Evolutionary conservation across 2,797 vertebrate species (phyloP).

Genomic region (Argyrosomus regius): DNA sequence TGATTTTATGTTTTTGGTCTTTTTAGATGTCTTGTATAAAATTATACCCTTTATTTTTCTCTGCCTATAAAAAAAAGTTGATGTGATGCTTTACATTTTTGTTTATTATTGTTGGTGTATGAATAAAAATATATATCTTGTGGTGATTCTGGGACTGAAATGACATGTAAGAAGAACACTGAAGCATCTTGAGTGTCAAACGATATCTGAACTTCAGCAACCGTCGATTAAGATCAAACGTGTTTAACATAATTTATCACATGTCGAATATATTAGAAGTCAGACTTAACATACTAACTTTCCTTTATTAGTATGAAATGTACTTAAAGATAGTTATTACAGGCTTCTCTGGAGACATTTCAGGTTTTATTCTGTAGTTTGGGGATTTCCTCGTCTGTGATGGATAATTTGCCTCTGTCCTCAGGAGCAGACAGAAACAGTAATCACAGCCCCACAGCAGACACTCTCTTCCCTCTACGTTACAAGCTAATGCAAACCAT

Average conservation of each 20-base stretch:
- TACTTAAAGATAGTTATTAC: not conserved
- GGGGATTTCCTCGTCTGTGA: slow-evolving; percentile 59
- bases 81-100: slow-evolving; percentile 79
- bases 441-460: slow-evolving; percentile 67
- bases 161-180: not conserved
- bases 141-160: slow-evolving; percentile 29
- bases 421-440: slow-evolving; percentile 50
- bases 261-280: not conserved
- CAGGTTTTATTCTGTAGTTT: slow-evolving; percentile 33
- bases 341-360: slow-evolving; percentile 7
- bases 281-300: not conserved
- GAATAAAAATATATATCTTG: slow-evolving; percentile 78
- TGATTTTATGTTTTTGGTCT: slow-evolving; percentile 62
- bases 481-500: slow-evolving; percentile 58
- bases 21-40: slow-evolving; percentile 75
- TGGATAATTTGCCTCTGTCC: slow-evolving; percentile 48
- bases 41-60: slow-evolving; percentile 70
- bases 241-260: not conserved
- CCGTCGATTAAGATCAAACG: not conserved
- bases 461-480: slow-evolving; percentile 49
- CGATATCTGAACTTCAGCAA: slow-evolving; percentile 1
- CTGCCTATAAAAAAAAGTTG: slow-evolving; percentile 73
- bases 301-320: slow-evolving; percentile 4
- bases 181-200: slow-evolving; percentile 6
- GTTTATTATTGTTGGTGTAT: slow-evolving; percentile 76